phyloP scores from a whole-genome alignment of 2,888 invertebrate genomes.

The Diloba caeruleocephala region DNA sequence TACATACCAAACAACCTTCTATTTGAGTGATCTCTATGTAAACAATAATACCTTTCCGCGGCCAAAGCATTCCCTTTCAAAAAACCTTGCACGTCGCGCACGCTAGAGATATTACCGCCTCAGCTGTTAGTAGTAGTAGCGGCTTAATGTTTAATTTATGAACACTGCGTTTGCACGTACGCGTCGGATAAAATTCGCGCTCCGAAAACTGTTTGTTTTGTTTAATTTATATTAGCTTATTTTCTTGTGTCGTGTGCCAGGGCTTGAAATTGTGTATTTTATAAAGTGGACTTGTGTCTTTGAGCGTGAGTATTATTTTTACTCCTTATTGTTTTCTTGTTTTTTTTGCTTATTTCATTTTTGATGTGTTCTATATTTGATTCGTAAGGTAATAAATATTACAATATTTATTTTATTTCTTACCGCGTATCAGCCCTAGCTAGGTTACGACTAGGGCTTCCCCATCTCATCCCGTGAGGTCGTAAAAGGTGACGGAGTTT shows the following conservation, averaged over 20 bases:
- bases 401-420: too few species aligned
- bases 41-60: slow-evolving; percentile 15
- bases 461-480: too few species aligned
- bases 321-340: not conserved
- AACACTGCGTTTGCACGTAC: slow-evolving; percentile 53
- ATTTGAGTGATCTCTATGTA: slow-evolving; percentile 3
- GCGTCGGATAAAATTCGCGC: slow-evolving; percentile 35
- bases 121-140: slow-evolving; percentile 25
- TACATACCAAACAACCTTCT: not conserved
- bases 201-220: slow-evolving; percentile 17
- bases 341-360: too few species aligned
- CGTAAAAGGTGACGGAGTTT: too few species aligned
- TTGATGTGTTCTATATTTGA: too few species aligned
- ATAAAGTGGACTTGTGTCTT: slow-evolving; percentile 3
- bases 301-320: slow-evolving; percentile 27
- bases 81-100: slow-evolving; percentile 39
- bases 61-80: slow-evolving; percentile 43
- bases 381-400: too few species aligned
- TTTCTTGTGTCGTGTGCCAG: slow-evolving; percentile 13
- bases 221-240: slow-evolving; percentile 1
- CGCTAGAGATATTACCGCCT: slow-evolving; percentile 21
- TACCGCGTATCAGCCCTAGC: too few species aligned
- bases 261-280: slow-evolving; percentile 6
- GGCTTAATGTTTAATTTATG: slow-evolving; percentile 55
- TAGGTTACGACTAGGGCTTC: too few species aligned